Base-by-base conservation (phyloP, 2,797 vertebrate genomes). In the Labroides dimidiatus region DNA sequence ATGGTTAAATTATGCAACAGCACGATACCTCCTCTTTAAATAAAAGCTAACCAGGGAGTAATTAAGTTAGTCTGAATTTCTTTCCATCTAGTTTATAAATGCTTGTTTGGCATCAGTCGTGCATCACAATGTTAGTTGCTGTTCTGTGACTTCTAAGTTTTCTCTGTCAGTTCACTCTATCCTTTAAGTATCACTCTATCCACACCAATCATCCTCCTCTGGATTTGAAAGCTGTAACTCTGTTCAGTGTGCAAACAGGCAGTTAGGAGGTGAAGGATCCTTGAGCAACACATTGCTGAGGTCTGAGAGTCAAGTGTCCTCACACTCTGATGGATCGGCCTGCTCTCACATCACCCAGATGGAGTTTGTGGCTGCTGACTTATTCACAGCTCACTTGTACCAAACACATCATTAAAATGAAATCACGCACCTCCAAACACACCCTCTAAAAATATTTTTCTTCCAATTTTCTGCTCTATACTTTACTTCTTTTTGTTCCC, bases 201-300 rank as follows among this genome's bases (percentile, higher is more conserved):
- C 56, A 60, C 23, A 45, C 16, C 12, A 13, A 2, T 50, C 24
- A 41, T 16, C n/a, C n/a, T 33, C 30, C 0, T 51, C 14, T 36
- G 41, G 16, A 33, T 48, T 33, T 20, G 36, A 52, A 57, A 51
- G 10, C 16, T 37, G 49, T 19, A 24, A 36, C 49, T 24, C 61
- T 51, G 27, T 39, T 21, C 48, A 43, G 23, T 33, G 54, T 62
- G 60, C 68, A 48, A 62, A 39, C 20, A 43, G 7, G 48, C 52
- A 67, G 48, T 16, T n/a, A 20, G 6, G 30, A 53, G 52, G 23
- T 14, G 42, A 69, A 47, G 67, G 58, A 45, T 64, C 68, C 62
- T 76, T 69, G 62, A 73, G 62, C 59, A 20, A 37, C 30, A 36
- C 60, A 50, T 20, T 19, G 16, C 63, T 21, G 42, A 77, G 64